phyloP scores from a whole-genome alignment of 1,140 invertebrate species.

The Bombus cullumanus region DNA sequence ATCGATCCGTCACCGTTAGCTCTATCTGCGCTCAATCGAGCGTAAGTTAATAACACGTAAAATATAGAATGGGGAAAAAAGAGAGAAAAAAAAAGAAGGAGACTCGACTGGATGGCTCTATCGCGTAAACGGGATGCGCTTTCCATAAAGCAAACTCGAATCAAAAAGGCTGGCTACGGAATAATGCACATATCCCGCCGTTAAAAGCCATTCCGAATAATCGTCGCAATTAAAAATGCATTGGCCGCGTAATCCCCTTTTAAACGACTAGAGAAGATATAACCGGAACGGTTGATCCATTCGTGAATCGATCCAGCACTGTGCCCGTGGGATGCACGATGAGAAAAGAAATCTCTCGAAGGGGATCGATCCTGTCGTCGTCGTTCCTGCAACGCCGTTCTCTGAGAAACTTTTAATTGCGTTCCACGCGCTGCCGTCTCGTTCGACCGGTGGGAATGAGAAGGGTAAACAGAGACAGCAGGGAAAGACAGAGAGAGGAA shows the following conservation, averaged over 20 bases:
- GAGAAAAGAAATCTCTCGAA: constrained; percentile 25
- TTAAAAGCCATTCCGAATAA: constrained; percentile 16
- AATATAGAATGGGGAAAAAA: background rate
- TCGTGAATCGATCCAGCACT: constrained; percentile 31
- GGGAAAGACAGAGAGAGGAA: background rate
- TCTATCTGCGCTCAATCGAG: background rate
- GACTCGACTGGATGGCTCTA: too few species aligned
- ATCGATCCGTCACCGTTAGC: too few species aligned
- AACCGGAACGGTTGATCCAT: constrained; percentile 21
- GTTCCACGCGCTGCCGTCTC: constrained; percentile 64
- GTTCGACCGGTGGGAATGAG: constrained; percentile 35
- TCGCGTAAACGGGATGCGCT: background rate
- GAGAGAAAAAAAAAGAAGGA: too few species aligned
- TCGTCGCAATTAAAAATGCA: constrained; percentile 44
- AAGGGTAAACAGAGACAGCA: background rate
- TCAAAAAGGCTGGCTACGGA: background rate
- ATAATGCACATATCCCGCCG: constrained; percentile 20
- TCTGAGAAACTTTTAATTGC: constrained; percentile 77
- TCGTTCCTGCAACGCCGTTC: constrained; percentile 25
- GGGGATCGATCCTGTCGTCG: constrained; percentile 53
- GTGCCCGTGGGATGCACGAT: background rate
- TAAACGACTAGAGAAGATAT: constrained; percentile 3
- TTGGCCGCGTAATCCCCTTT: constrained; percentile 18
- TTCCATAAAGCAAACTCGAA: constrained; percentile 18
- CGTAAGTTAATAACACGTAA: background rate